Percentiles rank a stretch among this genome's conserved stretches.
phyloP scores from a whole-genome alignment of 2,113 vertebrate genomes.

The Elaphurus davidianus region DNA sequence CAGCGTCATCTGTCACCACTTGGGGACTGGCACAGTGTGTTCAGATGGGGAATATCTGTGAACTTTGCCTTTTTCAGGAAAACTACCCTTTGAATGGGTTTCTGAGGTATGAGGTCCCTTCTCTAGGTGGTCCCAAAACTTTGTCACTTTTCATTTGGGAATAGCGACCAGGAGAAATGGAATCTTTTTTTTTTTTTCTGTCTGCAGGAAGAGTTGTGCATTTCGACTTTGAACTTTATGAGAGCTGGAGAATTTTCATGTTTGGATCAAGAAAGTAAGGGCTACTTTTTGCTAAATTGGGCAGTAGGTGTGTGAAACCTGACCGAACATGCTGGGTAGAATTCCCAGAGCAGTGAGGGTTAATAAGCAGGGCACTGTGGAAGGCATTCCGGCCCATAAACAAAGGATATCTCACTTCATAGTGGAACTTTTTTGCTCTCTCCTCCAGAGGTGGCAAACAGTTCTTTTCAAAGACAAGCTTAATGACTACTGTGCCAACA shows the following conservation, averaged over 20 bases:
- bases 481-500: constrained; percentile 13
- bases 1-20: neutral
- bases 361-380: neutral
- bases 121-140: neutral
- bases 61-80: neutral
- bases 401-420: constrained; percentile 12
- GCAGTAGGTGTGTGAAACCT: neutral
- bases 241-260: neutral
- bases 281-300: neutral
- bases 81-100: neutral
- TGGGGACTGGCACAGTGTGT: neutral
- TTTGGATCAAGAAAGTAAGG: neutral
- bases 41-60: neutral
- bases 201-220: neutral
- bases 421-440: neutral
- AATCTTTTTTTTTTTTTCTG: neutral
- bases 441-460: constrained; percentile 1
- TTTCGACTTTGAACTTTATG: neutral
- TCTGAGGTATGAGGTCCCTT: neutral
- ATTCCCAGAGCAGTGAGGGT: constrained; percentile 3
- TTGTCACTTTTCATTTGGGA: neutral
- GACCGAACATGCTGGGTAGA: constrained; percentile 11
- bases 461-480: constrained; percentile 36
- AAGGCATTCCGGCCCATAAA: constrained; percentile 42
- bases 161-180: neutral